Evolutionary conservation across 1,140 invertebrate species (phyloP), one percentile per base, ranked within the genome.

Genomic region (Hyles vespertilio): DNA sequence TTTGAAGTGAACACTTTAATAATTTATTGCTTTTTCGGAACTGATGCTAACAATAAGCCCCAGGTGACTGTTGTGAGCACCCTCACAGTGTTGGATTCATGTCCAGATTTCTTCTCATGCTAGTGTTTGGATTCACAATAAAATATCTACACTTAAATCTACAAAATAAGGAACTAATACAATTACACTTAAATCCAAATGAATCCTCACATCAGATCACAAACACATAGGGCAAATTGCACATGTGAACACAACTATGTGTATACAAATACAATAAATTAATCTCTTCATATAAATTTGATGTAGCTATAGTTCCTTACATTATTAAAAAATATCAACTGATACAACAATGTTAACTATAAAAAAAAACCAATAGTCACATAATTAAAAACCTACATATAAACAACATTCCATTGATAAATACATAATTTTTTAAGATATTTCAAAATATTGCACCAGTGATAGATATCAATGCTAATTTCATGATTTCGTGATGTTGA

Each of bases 101-200:
- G 53, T 63, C 47, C 51, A 59, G 58, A 51, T 63, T 57, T 51
- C 61, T 65, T 63, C 50, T 60, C 47, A 34, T 54, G 60, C 46
- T 56, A 58, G 54, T 65, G 53, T 63, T 63, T 57, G 9, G 59
- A 59, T 70, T 64, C 52, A 72, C 65, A 68, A 65, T 63, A 66
- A 72, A 67, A 32, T 59, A 73, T 67, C 58, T 68, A 67, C 70
- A 77, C 64, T 72, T 76, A 75, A 70, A 68, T 54, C 76, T 85
- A 84, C 65, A 78, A 82, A 83, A 81, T 79, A 88, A 87, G 84
- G 84, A 87, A 88, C 84, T 87, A 72, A 84, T 84, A 84, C 71
- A 79, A 79, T 81, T 81, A 85, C 70, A 75, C 72, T 81, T 81
- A 88, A 82, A 81, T 61, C 58, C 74, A 84, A 86, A 79, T 66